A percentile compares a stretch with the other conserved stretches of the same genome.
These are phyloP conservation scores for Lagocephalus sceleratus DNA, from an alignment of 2,797 vertebrate genomes.

Conservation along the genomic window DNA sequence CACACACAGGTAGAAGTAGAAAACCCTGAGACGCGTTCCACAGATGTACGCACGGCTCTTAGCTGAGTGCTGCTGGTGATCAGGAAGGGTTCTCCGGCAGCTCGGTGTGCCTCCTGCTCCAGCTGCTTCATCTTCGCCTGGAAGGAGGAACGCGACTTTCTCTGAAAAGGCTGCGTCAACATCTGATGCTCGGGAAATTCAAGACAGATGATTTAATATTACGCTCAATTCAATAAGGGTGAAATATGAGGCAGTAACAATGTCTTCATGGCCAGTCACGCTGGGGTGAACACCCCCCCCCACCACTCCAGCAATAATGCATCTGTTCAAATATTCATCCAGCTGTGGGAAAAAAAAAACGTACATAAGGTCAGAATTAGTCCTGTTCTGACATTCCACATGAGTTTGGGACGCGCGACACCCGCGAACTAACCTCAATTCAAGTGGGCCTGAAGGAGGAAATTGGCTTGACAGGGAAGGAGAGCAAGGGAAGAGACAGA, in stretches of 20 bases:
- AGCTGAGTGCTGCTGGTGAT: slow-evolving; percentile 87
- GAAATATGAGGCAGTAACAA: not conserved
- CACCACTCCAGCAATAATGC: too few relatives aligned
- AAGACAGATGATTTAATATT: not conserved
- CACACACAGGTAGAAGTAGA: not conserved
- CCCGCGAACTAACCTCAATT: slow-evolving; percentile 19
- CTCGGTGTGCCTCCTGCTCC: slow-evolving; percentile 85
- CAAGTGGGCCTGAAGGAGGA: slow-evolving; percentile 7
- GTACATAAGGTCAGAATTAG: not conserved
- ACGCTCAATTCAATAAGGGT: not conserved
- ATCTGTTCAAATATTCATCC: too few relatives aligned
- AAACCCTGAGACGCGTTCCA: slow-evolving; percentile 5
- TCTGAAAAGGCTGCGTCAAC: not conserved
- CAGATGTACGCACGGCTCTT: slow-evolving; percentile 71
- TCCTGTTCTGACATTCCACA: slow-evolving; percentile 10
- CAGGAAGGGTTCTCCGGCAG: slow-evolving; percentile 86
- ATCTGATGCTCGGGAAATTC: not conserved
- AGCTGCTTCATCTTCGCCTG: slow-evolving; percentile 85
- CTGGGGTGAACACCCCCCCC: too few relatives aligned
- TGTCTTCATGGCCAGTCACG: too few relatives aligned
- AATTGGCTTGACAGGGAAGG: slow-evolving; percentile 11
- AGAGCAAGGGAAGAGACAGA: slow-evolving; percentile 7
- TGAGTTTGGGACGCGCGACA: slow-evolving; percentile 1
- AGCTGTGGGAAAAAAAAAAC: not conserved
- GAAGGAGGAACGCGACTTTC: not conserved